Evolutionary conservation across 92 coral and sea anemone genomes (phyloP), one percentile per base, ranked within the genome.

Genomic region (Nematostella vectensis): DNA sequence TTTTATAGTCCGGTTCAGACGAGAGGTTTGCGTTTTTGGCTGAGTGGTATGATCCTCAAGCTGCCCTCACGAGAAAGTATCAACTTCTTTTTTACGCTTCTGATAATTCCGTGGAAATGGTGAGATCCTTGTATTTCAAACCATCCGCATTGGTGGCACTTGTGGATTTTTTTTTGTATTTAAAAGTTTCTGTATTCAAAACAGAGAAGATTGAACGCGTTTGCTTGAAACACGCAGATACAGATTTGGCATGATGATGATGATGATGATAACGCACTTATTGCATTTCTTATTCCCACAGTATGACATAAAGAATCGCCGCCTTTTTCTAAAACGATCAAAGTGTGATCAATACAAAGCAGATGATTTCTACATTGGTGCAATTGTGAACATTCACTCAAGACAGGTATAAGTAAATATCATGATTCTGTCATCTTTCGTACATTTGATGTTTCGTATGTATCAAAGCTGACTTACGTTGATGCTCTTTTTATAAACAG

Each of bases 1-100:
- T 24, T 51, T 48, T 27, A 44, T 50, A 85, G 87, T 79, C 87
- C 40, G 87, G 70, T 31, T 58, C 87, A 47, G 86, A 85, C 39
- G 95, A 78, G 47, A 79, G 97, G 53, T 85, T 65, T 67, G 95
- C 95, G 4, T 89, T 89, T 68, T 55, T 85, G 48, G 91, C 95
- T 24, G 97, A 89, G 72, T 89, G 97, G 97, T 91, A 86, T 67
- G 96, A 91, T 59, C 84, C 87, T 0, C 79, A 68, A 52, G 98
- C 98, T 20, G 78, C 98, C 6, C 61, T 91, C 51, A 91, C 80
- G 80, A 78, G 96, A 78, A 91, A 86, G 52, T 91, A 91, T 53
- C 91, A 85, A 50, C 93, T 91, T 11, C 59, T 85, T 42, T 91
- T 56, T 61, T 86, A 91, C 42, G 88, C 96, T n/a, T 71, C 70